Percentiles rank a stretch among this genome's conserved stretches.
These are phyloP conservation scores for Zosterops borbonicus DNA, from an alignment of 2,113 vertebrate genomes.

Conservation along the genomic window DNA sequence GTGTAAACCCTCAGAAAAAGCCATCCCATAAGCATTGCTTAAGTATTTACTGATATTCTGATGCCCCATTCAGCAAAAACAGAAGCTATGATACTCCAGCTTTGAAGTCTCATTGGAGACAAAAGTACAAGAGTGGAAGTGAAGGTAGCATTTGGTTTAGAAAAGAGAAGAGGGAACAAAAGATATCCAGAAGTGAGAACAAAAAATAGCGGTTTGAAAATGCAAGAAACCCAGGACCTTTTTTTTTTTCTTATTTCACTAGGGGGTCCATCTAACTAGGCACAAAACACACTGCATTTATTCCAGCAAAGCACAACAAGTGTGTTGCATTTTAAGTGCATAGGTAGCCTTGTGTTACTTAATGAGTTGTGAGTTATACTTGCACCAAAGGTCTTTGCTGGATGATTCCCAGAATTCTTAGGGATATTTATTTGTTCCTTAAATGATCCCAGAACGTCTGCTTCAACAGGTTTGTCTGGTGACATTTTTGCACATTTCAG, in stretches of 20 bases:
- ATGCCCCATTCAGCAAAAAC: neutral
- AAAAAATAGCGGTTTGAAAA: neutral
- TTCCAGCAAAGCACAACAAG: neutral
- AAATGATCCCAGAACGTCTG: slow-evolving; percentile 27
- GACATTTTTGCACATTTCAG: slow-evolving; percentile 15
- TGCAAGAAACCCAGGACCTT: no score
- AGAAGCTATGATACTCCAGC: neutral
- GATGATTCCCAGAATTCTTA: neutral
- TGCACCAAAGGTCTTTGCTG: neutral
- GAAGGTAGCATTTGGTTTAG: neutral
- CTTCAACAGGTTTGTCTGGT: slow-evolving; percentile 39
- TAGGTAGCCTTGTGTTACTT: neutral
- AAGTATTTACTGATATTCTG: neutral
- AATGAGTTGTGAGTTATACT: neutral
- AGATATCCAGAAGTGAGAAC: neutral
- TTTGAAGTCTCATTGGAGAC: neutral
- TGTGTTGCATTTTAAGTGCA: neutral
- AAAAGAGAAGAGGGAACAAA: neutral
- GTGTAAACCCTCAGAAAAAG: neutral
- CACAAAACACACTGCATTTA: neutral
- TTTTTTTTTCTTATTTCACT: neutral
- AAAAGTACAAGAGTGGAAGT: neutral
- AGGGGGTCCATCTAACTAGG: neutral
- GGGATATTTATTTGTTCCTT: slow-evolving; percentile 34
- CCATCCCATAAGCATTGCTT: neutral